phyloP scores from a whole-genome alignment of 92 coral and sea anemone genomes.

The Montipora capitata region DNA sequence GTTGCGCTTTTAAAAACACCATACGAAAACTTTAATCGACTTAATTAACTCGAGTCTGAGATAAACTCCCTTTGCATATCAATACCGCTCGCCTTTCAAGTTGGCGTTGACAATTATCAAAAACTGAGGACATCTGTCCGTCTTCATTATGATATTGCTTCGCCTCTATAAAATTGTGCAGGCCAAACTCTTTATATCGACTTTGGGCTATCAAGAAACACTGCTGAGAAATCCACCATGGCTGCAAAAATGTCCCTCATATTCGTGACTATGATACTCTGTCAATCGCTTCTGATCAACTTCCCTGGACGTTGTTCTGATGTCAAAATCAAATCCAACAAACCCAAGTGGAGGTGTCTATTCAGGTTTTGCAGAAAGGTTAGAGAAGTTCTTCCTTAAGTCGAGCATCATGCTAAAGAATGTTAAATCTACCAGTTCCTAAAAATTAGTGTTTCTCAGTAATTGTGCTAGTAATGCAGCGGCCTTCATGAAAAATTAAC shows the following conservation, averaged over 20 bases:
- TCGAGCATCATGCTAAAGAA: neutral
- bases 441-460: too few species aligned
- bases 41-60: too few species aligned
- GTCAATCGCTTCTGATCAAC: neutral
- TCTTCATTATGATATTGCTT: neutral
- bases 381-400: neutral
- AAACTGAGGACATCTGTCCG: too few species aligned
- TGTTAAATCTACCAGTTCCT: too few species aligned
- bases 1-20: too few species aligned
- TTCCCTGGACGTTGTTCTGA: neutral
- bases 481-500: too few species aligned
- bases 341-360: neutral
- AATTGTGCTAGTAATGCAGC: too few species aligned
- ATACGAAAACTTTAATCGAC: too few species aligned
- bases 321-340: neutral
- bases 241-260: neutral
- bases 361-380: neutral
- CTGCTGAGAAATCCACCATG: neutral
- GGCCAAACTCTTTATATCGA: neutral
- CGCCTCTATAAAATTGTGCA: neutral
- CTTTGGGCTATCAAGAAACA: neutral
- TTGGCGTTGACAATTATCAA: too few species aligned
- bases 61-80: too few species aligned
- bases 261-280: neutral
- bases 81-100: too few species aligned